phyloP scores from a whole-genome alignment of 2,113 vertebrate species.

The Ageneiosus marmoratus region DNA sequence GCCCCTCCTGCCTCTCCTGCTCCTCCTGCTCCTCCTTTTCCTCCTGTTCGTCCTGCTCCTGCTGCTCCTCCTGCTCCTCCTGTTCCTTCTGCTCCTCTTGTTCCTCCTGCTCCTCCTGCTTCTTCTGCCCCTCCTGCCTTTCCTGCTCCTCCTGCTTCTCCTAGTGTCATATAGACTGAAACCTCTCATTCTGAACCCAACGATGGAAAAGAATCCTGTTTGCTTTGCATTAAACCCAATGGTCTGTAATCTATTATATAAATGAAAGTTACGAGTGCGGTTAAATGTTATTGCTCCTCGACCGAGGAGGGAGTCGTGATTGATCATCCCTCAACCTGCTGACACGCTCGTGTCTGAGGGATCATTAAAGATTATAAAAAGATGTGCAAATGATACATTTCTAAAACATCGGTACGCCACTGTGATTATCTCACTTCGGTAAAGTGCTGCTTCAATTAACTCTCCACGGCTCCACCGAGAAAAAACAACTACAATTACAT shows the following conservation, averaged over 20 bases:
- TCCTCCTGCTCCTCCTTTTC: no score
- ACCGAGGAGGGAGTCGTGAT: neutral
- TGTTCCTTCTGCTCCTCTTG: no score
- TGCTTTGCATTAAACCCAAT: neutral
- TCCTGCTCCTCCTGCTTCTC: neutral
- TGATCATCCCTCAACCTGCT: neutral
- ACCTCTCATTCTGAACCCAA: neutral
- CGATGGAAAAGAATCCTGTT: neutral
- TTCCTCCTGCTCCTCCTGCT: neutral
- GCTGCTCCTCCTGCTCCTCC: no score
- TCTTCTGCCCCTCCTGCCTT: no score
- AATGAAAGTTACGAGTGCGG: no score
- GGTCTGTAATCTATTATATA: neutral
- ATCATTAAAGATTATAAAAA: neutral
- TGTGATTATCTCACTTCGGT: neutral
- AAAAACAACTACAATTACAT: neutral
- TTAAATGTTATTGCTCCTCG: neutral
- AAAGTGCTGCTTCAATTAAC: conserved; percentile 13
- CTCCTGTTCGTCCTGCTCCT: no score
- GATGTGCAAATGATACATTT: neutral
- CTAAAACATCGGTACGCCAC: neutral
- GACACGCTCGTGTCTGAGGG: neutral
- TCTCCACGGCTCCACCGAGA: neutral
- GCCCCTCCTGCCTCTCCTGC: no score
- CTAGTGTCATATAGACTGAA: neutral